A percentile compares a stretch with the other conserved stretches of the same genome.
Evolutionary conservation across 2,888 invertebrate species (phyloP).

Genomic region (Orthosia gracilis): DNA sequence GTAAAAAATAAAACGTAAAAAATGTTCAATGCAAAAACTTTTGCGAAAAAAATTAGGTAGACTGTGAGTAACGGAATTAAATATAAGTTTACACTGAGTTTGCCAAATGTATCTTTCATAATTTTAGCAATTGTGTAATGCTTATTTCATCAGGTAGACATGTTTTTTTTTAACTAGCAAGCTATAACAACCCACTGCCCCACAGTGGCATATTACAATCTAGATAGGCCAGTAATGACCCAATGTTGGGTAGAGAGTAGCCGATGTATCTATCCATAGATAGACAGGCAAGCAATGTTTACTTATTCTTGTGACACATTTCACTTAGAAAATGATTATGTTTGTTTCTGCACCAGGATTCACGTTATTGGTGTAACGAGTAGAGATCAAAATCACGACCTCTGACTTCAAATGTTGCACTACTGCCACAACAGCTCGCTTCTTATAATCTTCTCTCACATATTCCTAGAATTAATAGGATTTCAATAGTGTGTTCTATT

Average conservation of each 20-base stretch:
- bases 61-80: slow-evolving; percentile 37
- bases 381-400: background rate
- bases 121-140: slow-evolving; percentile 19
- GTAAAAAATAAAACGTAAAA: slow-evolving; percentile 42
- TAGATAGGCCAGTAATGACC: too few relatives aligned
- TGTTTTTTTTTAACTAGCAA: background rate
- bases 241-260: too few relatives aligned
- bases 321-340: background rate
- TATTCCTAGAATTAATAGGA: slow-evolving; percentile 14
- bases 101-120: slow-evolving; percentile 41
- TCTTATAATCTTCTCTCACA: background rate
- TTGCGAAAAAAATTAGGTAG: background rate
- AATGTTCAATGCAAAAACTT: slow-evolving; percentile 26
- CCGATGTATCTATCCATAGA: background rate
- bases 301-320: background rate
- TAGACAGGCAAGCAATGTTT: background rate
- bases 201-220: background rate
- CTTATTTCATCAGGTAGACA: background rate
- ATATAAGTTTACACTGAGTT: slow-evolving; percentile 36
- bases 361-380: background rate
- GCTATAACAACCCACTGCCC: background rate
- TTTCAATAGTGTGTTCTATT: background rate
- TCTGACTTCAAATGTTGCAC: background rate
- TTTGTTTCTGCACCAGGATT: background rate
- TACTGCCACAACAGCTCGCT: background rate